A percentile compares a stretch with the other conserved stretches of the same genome.
These are phyloP conservation scores for Petromus typicus DNA, from an alignment of 2,113 vertebrate genomes.

Conservation along the genomic window DNA sequence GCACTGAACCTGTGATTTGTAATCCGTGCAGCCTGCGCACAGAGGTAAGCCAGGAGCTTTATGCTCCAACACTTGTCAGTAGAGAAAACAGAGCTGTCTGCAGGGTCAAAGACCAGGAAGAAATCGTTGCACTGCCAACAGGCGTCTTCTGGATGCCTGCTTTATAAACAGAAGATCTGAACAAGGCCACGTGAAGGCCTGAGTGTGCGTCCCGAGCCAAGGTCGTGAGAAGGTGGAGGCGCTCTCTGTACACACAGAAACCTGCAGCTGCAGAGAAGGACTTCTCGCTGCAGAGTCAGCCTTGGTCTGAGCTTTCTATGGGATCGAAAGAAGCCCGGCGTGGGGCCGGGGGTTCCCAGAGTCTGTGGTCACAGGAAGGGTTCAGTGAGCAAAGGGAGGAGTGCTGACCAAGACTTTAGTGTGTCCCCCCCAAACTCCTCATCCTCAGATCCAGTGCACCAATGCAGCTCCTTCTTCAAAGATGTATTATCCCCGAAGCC, in stretches of 20 bases:
- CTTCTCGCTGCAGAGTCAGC: fast-evolving
- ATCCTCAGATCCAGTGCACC: not conserved
- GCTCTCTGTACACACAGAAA: not conserved
- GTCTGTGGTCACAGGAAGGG: not conserved
- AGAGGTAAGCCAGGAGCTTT: fast-evolving
- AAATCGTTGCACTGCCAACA: too few relatives aligned
- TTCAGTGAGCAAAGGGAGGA: fast-evolving
- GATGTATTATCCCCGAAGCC: not conserved
- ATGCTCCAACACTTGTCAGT: fast-evolving
- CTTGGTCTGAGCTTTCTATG: not conserved
- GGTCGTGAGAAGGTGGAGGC: not conserved
- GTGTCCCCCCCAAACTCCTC: fast-evolving
- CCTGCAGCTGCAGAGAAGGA: fast-evolving
- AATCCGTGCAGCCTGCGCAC: fast-evolving
- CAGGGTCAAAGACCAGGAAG: not conserved
- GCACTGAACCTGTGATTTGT: not conserved
- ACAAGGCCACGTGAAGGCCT: fast-evolving
- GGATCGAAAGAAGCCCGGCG: fast-evolving
- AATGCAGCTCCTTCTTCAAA: too few relatives aligned
- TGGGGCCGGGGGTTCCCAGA: fast-evolving
- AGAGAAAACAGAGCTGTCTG: not conserved
- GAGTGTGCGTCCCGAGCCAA: not conserved
- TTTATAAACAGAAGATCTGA: not conserved
- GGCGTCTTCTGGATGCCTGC: not conserved
- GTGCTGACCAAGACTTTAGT: fast-evolving